phyloP scores from a whole-genome alignment of 1,140 invertebrate species.

The Parapsyche elsis region DNA sequence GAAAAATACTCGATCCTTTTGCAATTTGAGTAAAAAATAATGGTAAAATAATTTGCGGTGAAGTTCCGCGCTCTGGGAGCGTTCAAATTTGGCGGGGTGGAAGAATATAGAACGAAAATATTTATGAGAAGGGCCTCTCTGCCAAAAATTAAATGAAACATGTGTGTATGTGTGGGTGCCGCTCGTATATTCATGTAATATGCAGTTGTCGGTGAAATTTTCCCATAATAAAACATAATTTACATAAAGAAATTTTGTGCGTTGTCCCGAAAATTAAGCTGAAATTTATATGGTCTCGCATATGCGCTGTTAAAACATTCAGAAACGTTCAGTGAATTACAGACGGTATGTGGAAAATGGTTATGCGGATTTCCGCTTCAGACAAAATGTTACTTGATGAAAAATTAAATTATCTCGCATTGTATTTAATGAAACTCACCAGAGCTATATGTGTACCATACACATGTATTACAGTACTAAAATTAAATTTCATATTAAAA shows the following conservation, averaged over 20 bases:
- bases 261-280: not conserved
- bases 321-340: no score
- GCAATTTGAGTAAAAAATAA: not conserved
- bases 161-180: not conserved
- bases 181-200: not conserved
- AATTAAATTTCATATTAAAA: no score
- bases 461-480: no score
- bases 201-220: not conserved
- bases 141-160: conserved; percentile 18
- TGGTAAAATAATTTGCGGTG: not conserved
- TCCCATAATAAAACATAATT: conserved; percentile 4
- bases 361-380: no score
- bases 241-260: not conserved
- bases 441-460: no score
- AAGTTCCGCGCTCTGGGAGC: not conserved
- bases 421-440: no score
- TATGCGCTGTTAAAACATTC: no score
- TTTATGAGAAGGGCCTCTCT: not conserved
- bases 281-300: not conserved
- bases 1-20: not conserved
- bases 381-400: no score
- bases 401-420: no score
- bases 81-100: not conserved
- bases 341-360: no score
- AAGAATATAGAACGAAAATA: conserved; percentile 2